A percentile compares a stretch with the other conserved stretches of the same genome.
These are phyloP conservation scores for Diorhabda sublineata DNA, from an alignment of 1,140 invertebrate genomes.

Conservation along the genomic window DNA sequence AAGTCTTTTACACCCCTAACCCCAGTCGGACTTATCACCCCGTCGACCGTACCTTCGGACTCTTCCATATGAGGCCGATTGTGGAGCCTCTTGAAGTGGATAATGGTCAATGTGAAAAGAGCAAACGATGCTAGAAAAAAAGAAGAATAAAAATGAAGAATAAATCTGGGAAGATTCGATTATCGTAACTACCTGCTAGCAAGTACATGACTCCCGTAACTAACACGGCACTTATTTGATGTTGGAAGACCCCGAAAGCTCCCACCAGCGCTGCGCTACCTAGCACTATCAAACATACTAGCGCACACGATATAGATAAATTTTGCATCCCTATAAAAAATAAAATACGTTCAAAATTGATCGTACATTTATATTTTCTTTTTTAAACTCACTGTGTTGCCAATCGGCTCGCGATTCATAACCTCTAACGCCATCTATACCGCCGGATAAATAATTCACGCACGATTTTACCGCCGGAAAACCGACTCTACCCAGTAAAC, in stretches of 20 bases:
- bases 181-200: slow-evolving; percentile 63
- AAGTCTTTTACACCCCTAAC: slow-evolving; percentile 46
- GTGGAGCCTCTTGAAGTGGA: slow-evolving; percentile 80
- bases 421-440: slow-evolving; percentile 54
- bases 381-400: slow-evolving; percentile 69
- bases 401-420: slow-evolving; percentile 71
- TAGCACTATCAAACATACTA: slow-evolving; percentile 83
- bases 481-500: slow-evolving; percentile 59
- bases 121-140: slow-evolving; percentile 74
- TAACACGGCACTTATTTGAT: slow-evolving; percentile 84
- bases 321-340: slow-evolving; percentile 81
- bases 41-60: slow-evolving; percentile 63
- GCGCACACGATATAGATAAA: slow-evolving; percentile 83
- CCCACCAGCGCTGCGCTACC: slow-evolving; percentile 78
- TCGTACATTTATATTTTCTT: too few relatives aligned
- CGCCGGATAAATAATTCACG: slow-evolving; percentile 73
- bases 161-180: too few relatives aligned
- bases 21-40: slow-evolving; percentile 55
- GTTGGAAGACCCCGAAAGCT: slow-evolving; percentile 76
- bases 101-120: slow-evolving; percentile 83
- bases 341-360: neutral
- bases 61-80: slow-evolving; percentile 53
- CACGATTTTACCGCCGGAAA: slow-evolving; percentile 67
- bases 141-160: too few relatives aligned
- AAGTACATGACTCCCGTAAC: slow-evolving; percentile 90